Conservation (phyloP, 2,888 invertebrate species). For the Augochlorella aurata region DNA sequence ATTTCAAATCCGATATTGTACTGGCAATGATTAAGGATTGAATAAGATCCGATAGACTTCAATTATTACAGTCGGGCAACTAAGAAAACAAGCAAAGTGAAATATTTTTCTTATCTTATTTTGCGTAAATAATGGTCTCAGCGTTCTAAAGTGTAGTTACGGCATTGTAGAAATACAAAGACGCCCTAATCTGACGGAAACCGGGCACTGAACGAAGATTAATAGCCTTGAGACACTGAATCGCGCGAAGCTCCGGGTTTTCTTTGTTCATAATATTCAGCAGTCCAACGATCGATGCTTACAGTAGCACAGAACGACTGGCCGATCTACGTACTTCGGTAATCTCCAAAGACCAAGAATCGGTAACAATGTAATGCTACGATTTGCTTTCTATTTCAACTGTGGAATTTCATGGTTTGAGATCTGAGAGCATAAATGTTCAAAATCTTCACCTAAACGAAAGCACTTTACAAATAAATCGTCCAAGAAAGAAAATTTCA, state of each 20-base stretch:
- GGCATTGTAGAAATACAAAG: constrained; percentile 38
- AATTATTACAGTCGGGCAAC: too few relatives aligned
- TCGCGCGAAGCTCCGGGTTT: constrained; percentile 30
- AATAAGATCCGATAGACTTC: background rate
- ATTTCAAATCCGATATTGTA: background rate
- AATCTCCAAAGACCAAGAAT: background rate
- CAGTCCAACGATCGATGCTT: constrained; percentile 37
- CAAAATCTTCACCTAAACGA: too few relatives aligned
- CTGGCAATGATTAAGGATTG: background rate
- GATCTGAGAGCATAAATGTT: too few relatives aligned
- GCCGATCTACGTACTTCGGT: too few relatives aligned
- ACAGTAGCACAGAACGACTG: background rate
- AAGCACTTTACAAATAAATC: too few relatives aligned
- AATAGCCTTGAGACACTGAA: constrained; percentile 54
- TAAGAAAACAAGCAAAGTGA: background rate
- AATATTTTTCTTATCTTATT: constrained; percentile 14
- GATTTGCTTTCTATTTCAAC: too few relatives aligned
- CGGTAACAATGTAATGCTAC: too few relatives aligned
- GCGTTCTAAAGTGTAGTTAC: constrained; percentile 7
- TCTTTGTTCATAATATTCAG: constrained; percentile 55
- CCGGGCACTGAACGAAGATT: constrained; percentile 54
- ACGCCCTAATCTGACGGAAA: constrained; percentile 56
- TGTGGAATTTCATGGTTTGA: too few relatives aligned
- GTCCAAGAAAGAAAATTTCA: too few relatives aligned
- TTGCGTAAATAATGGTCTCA: constrained; percentile 32